Evolutionary conservation across 2,797 vertebrate species (phyloP), one percentile per base, ranked within the genome.

Genomic region (Peromyscus melanophrys): DNA sequence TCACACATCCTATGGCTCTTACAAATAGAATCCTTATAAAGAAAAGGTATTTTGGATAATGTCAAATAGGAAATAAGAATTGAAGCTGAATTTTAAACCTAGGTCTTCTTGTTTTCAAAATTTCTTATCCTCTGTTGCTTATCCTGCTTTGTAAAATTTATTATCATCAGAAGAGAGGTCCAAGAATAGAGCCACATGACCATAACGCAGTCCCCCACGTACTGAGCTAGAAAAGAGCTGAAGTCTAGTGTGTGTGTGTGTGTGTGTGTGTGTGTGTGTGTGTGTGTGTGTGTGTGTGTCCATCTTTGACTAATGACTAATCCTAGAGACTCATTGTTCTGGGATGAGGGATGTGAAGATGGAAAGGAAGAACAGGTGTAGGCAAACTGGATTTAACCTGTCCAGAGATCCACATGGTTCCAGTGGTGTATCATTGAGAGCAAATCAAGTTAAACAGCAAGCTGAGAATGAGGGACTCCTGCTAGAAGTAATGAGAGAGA

Each of bases 71-170:
- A 89, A 88, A 80, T 69, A 92, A 95, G 52, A 89, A 12, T 49
- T 95, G n/a, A 17, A 93, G 67, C 4, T 89, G 55, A 16, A n/a
- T 82, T 91, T 97, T 92, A 91, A 96, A 76, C 27, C 29, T 81
- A 89, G 4, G 13, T 95, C 37, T 92, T 46, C 29, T 37, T 82
- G 1, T 77, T 37, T 92, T 16, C 40, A 94, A 85, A 69, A 78
- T 81, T 65, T 37, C 31, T 89, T 91, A 81, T 57, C 4, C 1
- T 87, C 31, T 86, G 37, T 57, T 87, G 40, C 19, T 71, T 76
- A 92, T 6, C 3, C 16, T 34, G 8, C 1, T 84, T 85, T 40
- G 17, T 93, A 96, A 90, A 87, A 76, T 40, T 52, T 67, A 69
- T 81, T 40, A 95, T 91, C 55, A 77, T 27, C 31, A 43, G 8